A percentile compares a stretch with the other conserved stretches of the same genome.
These are phyloP conservation scores for Gymnosoma rotundatum DNA, from an alignment of 2,888 invertebrate genomes.

Conservation along the genomic window DNA sequence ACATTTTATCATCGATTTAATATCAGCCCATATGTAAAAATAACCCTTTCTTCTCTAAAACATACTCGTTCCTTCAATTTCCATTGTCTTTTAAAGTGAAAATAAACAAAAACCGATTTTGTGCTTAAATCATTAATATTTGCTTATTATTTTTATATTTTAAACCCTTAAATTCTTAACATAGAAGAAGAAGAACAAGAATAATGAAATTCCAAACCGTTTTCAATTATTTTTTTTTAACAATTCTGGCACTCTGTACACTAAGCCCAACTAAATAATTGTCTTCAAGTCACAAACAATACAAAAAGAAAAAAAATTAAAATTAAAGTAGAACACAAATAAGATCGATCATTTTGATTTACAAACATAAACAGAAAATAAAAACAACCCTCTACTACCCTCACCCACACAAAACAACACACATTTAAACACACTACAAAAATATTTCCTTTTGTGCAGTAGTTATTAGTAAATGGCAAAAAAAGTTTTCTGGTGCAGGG, in stretches of 20 bases:
- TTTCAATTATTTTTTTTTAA: constrained; percentile 52
- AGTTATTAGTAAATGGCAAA: constrained; percentile 67
- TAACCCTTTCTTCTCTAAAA: constrained; percentile 55
- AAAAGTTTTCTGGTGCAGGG: constrained; percentile 31
- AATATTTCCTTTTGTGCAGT: constrained; percentile 53
- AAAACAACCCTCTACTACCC: constrained; percentile 46
- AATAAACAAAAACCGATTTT: constrained; percentile 70
- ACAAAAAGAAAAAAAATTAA: neutral
- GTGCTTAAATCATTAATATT: constrained; percentile 77
- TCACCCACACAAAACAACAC: neutral
- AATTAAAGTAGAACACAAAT: constrained; percentile 54
- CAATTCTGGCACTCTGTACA: constrained; percentile 9
- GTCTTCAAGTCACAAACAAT: constrained; percentile 59
- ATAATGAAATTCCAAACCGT: constrained; percentile 52
- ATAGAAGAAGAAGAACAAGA: neutral
- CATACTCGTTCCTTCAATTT: constrained; percentile 19
- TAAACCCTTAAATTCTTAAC: constrained; percentile 9
- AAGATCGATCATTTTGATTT: constrained; percentile 78
- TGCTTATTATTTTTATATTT: constrained; percentile 74
- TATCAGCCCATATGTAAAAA: constrained; percentile 57
- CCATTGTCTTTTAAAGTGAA: constrained; percentile 23
- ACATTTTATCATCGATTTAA: constrained; percentile 59
- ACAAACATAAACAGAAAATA: constrained; percentile 10
- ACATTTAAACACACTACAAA: neutral
- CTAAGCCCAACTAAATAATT: constrained; percentile 59